phyloP scores from a whole-genome alignment of 2,113 vertebrate species.

The Noctilio leporinus region DNA sequence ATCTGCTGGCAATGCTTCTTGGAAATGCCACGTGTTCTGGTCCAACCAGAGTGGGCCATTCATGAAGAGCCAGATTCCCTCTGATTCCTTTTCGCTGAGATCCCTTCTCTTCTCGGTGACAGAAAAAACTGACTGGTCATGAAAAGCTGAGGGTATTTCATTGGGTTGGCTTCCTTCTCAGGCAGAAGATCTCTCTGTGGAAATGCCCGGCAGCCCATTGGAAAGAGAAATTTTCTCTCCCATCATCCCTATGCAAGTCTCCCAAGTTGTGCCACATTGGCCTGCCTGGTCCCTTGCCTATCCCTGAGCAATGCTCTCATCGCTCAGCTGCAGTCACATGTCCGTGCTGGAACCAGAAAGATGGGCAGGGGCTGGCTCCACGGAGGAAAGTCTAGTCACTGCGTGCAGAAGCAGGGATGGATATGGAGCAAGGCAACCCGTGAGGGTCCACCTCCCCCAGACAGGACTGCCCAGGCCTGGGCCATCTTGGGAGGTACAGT shows the following conservation, averaged over 20 bases:
- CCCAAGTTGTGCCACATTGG: not conserved
- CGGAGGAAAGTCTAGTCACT: not conserved
- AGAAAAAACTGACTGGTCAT: slow-evolving; percentile 67
- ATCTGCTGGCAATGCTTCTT: slow-evolving; percentile 49
- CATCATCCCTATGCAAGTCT: not conserved
- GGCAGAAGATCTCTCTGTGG: not conserved
- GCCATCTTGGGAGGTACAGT: not conserved
- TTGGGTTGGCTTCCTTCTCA: not conserved
- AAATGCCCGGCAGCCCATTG: not conserved
- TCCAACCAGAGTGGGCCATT: slow-evolving; percentile 63
- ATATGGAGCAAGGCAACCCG: not conserved
- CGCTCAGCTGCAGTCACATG: not conserved
- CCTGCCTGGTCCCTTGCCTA: not conserved
- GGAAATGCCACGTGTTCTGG: slow-evolving; percentile 43
- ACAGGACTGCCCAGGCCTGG: not conserved
- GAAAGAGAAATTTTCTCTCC: not conserved
- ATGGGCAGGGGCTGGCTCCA: not conserved
- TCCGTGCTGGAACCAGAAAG: not conserved
- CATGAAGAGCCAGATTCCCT: slow-evolving; percentile 63
- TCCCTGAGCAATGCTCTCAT: not conserved
- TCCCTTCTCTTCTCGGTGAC: slow-evolving; percentile 58
- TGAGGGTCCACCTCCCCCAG: not conserved
- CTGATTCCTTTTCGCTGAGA: slow-evolving; percentile 72
- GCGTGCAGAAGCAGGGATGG: not conserved
- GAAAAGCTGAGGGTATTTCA: slow-evolving; percentile 68